These are phyloP conservation scores for Pelochelys cantorii DNA, from an alignment of 2,797 vertebrate genomes.

Conservation along the genomic window DNA sequence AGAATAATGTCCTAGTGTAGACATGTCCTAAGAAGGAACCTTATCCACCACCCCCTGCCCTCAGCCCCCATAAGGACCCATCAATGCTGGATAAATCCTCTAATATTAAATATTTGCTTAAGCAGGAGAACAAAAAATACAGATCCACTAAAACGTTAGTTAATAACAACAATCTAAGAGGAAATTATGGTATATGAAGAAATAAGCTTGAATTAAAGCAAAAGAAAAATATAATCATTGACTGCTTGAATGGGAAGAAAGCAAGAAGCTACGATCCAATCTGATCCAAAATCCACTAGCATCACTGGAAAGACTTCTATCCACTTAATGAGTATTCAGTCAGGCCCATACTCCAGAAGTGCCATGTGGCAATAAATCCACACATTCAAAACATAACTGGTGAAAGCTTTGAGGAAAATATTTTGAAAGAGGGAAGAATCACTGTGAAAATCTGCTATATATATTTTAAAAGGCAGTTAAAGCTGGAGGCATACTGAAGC, in stretches of 20 bases:
- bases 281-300: neutral
- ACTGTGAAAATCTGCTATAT: neutral
- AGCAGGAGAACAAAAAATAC: neutral
- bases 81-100: no score
- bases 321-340: neutral
- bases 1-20: no score
- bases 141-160: neutral
- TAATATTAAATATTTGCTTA: neutral
- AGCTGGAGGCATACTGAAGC: conserved; percentile 22
- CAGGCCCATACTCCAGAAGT: neutral
- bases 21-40: no score
- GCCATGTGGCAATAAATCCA: neutral
- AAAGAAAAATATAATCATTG: neutral
- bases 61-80: no score
- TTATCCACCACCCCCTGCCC: no score
- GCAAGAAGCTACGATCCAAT: neutral
- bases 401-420: conserved; percentile 21
- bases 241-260: neutral
- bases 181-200: neutral
- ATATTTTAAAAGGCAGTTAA: conserved; percentile 31
- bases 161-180: neutral
- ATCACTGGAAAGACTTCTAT: neutral
- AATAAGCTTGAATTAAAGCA: neutral
- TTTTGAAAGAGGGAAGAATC: conserved; percentile 37
- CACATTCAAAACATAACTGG: neutral